These are phyloP conservation scores for Galago senegalensis DNA, from an alignment of 2,797 vertebrate genomes.

Conservation along the genomic window DNA sequence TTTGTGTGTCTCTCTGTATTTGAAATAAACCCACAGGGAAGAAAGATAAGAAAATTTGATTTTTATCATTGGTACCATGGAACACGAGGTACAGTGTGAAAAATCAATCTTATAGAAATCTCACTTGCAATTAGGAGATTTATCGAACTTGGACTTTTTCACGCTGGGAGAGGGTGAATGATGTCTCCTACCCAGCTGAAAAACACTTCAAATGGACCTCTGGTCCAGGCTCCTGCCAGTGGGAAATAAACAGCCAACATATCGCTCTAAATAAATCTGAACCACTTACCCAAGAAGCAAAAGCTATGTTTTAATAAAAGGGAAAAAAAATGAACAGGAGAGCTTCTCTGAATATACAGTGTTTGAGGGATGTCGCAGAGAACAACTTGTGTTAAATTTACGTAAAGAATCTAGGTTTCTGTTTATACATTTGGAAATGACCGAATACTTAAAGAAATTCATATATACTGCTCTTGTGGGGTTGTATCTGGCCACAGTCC, in stretches of 20 bases:
- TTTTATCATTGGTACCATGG: not conserved
- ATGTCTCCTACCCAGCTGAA: not conserved
- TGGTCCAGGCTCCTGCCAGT: not conserved
- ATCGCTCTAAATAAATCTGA: not conserved
- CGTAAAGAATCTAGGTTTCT: not conserved
- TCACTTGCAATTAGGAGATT: not conserved
- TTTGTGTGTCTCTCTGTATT: not conserved
- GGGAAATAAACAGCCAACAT: not conserved
- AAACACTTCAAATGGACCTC: not conserved
- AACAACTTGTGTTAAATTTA: not conserved
- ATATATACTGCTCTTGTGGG: no score
- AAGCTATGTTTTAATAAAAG: not conserved
- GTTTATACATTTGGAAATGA: not conserved
- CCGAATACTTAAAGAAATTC: not conserved
- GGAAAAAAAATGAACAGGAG: no score
- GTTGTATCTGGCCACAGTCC: accelerated
- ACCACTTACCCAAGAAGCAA: not conserved
- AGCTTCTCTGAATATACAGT: not conserved
- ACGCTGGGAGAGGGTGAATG: no score
- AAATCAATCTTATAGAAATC: not conserved
- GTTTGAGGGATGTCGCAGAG: not conserved
- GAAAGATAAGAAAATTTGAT: not conserved
- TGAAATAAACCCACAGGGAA: not conserved
- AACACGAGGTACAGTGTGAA: not conserved
- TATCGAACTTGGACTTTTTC: no score